Base-by-base conservation (phyloP, 2,888 invertebrate genomes). In the Nasonia oneida region DNA sequence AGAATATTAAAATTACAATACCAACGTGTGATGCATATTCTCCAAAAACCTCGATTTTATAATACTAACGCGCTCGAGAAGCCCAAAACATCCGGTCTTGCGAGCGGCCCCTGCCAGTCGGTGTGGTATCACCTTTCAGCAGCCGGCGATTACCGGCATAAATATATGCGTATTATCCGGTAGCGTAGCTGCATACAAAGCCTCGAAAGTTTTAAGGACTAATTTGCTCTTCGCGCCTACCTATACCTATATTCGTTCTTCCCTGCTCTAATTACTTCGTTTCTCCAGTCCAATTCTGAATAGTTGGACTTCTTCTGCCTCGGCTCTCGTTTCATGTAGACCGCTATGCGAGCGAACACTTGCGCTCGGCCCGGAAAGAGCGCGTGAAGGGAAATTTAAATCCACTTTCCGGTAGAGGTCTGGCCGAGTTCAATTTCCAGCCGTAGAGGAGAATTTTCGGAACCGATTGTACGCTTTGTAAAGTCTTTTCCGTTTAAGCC, bases 351-450 rank as follows among this genome's bases (percentile, higher is more conserved):
- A 80, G 71, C 77, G 70, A 73, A 73, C 78, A 74, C 76, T 33
- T 76, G 53, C 33, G 47, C 18, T 53, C 33, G n/a, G 6, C 53
- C 12, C 23, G 14, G 18, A 42, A 67, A 12, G n/a, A 39, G 57
- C 42, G 67, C 37, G 42, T 57, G 53, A 33, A 57, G 70, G 47
- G 57, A 82, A 83, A 86, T 86, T 73, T 81, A 83, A 74, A 86
- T 84, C 82, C 33, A 77, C 83, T 75, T 84, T 78, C 67, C 77
- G 33, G 57, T 23, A n/a, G 8, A n/a, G n/a, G 5, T 64, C 74
- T 42, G 71, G 42, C 39, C 64, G 64, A 80, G 80, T 85, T 85
- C 83, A 78, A 86, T 86, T 86, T 83, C 74, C 12, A 70, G 70
- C 80, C 12, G 29, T 8, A 33, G 37, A 23, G 42, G 42, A 64